These are phyloP conservation scores for Ariopsis seemanni DNA, from an alignment of 2,113 vertebrate genomes.

Conservation along the genomic window DNA sequence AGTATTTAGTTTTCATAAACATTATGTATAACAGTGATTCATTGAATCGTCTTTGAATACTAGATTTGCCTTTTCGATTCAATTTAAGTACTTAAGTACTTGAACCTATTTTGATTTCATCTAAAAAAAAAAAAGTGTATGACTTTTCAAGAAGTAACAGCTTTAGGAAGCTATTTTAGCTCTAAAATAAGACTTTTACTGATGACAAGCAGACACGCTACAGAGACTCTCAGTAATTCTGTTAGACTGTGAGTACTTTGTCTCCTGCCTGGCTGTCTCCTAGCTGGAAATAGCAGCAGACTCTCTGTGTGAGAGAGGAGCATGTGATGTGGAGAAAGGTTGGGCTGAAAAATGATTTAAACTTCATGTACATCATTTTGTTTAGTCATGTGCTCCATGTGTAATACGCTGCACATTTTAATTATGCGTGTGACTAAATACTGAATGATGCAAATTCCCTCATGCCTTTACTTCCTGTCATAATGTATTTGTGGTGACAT, in stretches of 20 bases:
- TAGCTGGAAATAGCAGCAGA: conserved; percentile 49
- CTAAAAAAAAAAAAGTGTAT: not conserved
- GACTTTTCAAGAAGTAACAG: not conserved
- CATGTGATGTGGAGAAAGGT: not conserved
- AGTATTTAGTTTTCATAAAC: not conserved
- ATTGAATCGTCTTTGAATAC: not conserved
- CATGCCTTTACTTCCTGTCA: conserved; percentile 20
- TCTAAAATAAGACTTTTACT: not conserved
- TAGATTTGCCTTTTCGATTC: not conserved
- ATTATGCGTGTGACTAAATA: conserved; percentile 9
- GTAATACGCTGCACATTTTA: not conserved
- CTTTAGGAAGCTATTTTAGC: not conserved
- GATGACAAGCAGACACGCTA: not conserved
- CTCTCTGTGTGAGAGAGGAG: conserved; percentile 29
- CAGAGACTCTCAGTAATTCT: conserved; percentile 19
- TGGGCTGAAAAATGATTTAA: conserved; percentile 1
- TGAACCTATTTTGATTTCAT: not conserved
- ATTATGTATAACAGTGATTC: not conserved
- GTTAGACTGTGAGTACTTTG: conserved; percentile 36
- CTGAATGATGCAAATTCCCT: conserved; percentile 1
- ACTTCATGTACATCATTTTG: not conserved
- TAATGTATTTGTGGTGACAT: conserved; percentile 28
- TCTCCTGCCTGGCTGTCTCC: conserved; percentile 45
- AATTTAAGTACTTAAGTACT: too few relatives aligned
- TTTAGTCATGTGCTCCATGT: not conserved